These are phyloP conservation scores for Megalurothrips usitatus DNA, from an alignment of 2,888 invertebrate species.

Conservation along the genomic window DNA sequence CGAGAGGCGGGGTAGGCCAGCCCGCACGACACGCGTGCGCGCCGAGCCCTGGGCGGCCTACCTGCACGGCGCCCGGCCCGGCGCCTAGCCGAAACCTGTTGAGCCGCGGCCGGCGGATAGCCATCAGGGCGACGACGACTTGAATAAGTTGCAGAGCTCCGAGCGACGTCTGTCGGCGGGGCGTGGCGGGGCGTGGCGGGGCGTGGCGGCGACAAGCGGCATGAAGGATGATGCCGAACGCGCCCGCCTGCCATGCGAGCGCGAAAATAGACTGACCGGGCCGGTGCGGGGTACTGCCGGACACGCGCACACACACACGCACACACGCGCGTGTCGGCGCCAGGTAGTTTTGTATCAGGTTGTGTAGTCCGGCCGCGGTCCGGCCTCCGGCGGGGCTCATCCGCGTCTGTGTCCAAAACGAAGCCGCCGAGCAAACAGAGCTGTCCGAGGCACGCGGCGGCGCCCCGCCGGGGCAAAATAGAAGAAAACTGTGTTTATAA, in stretches of 20 bases:
- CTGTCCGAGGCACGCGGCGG: no score
- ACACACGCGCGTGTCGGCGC: no score
- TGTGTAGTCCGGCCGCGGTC: background rate
- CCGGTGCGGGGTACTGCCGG: background rate
- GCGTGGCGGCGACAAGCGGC: background rate
- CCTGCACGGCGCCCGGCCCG: no score
- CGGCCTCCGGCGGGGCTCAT: background rate
- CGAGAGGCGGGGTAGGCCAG: no score
- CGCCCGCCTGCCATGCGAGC: background rate
- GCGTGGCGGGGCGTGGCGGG: no score
- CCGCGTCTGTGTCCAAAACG: background rate
- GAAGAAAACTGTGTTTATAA: no score
- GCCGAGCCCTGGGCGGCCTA: no score
- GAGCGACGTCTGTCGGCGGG: no score
- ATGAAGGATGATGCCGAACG: background rate
- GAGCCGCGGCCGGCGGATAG: background rate
- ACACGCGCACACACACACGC: background rate
- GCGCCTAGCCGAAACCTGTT: no score
- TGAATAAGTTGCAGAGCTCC: no score
- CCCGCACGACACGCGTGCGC: no score
- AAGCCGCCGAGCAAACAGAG: no score
- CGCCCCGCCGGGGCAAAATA: background rate
- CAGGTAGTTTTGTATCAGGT: background rate
- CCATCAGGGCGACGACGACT: background rate
- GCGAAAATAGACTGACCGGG: background rate